Base-by-base conservation (phyloP, 2,797 vertebrate genomes). In the Rhynchonycteris naso region DNA sequence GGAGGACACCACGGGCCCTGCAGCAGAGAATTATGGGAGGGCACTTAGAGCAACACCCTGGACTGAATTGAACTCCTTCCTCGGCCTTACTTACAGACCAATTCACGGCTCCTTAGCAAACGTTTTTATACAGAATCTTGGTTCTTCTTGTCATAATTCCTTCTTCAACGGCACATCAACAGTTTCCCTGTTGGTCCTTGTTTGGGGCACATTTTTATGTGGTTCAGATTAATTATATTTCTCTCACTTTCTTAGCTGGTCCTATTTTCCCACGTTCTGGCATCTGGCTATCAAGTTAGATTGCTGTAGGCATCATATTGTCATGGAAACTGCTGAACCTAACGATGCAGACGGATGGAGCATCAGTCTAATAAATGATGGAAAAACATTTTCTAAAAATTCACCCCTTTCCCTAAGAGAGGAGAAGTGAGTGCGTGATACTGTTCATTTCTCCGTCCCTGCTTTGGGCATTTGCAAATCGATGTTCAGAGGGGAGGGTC, bases 241-340 rank as follows among this genome's bases (percentile, higher is more conserved):
- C 91, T 96, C 94, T 88, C 90, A 92, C 93, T 97, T 96, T 96
- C 94, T 96, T 95, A 79, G 95, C 96, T 61, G 93, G 96, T 92
- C 94, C 95, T 95, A 91, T 96, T 97, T 96, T 86, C 96, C 92
- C 91, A 82, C 90, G 89, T 96, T 96, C 90, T 96, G 94, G 94
- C 96, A 96, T 96, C 96, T 97, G 97, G 97, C 95, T 97, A 97
- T 97, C 97, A 97, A 97, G 97, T 97, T 94, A 96, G 95, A 95
- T 96, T 91, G 97, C 96, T 91, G 90, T 92, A 94, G 94, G 94
- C 96, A 96, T 95, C 93, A 80, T 78, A 96, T 97, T 74, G 96
- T 96, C 97, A 97, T 97, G 92, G 97, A 89, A 97, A 97, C 96
- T 86, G 63, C 90, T 59, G 92, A 96, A 74, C 85, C 97, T 96